Evolutionary conservation across 2,888 invertebrate species (phyloP).

Genomic region (Argynnis bischoffii): DNA sequence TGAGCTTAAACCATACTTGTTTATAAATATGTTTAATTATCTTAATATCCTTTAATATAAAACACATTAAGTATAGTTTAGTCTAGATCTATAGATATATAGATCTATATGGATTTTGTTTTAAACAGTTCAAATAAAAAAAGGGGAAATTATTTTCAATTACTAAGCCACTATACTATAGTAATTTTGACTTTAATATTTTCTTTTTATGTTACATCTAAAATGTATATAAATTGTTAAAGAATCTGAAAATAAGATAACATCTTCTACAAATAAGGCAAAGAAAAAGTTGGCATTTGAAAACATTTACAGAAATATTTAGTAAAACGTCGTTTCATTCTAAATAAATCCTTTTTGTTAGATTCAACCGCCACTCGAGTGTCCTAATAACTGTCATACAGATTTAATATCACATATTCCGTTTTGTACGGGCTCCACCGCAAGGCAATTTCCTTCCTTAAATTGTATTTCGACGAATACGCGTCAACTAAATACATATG

Average conservation of each 20-base stretch:
- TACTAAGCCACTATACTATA: too few species aligned
- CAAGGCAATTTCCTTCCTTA: slow-evolving; percentile 78
- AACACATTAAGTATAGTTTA: too few species aligned
- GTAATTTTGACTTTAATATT: too few species aligned
- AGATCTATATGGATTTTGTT: too few species aligned
- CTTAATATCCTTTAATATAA: too few species aligned
- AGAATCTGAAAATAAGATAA: neutral
- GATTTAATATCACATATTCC: slow-evolving; percentile 79
- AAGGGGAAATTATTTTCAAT: too few species aligned
- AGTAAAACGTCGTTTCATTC: slow-evolving; percentile 55
- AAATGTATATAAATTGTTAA: too few species aligned
- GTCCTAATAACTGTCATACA: slow-evolving; percentile 76
- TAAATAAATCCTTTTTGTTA: slow-evolving; percentile 37
- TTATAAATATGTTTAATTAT: too few species aligned
- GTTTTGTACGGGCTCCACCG: slow-evolving; percentile 69
- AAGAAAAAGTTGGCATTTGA: slow-evolving; percentile 35
- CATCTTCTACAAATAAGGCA: neutral
- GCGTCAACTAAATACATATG: slow-evolving; percentile 75
- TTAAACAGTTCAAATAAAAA: too few species aligned
- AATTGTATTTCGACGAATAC: slow-evolving; percentile 77
- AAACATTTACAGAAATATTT: slow-evolving; percentile 50
- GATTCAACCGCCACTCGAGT: slow-evolving; percentile 37
- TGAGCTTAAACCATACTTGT: too few species aligned
- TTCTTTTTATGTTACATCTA: too few species aligned
- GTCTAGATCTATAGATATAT: too few species aligned